These are phyloP conservation scores for Aphelinus atriplicis DNA, from an alignment of 1,140 invertebrate species.

Conservation along the genomic window DNA sequence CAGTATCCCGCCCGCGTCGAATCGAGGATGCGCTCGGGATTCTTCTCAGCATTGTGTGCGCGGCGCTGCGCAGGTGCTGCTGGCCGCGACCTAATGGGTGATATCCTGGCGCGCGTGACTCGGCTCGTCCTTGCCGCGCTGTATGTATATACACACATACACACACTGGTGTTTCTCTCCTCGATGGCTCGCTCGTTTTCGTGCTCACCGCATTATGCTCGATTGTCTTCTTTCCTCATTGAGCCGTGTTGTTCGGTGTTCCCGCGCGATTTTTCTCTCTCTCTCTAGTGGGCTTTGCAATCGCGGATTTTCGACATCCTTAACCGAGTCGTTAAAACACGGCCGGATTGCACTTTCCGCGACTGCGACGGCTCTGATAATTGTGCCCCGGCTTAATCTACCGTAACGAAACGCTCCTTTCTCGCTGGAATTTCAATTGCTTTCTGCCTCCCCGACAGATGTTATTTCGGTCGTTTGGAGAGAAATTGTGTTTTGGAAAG, in stretches of 20 bases:
- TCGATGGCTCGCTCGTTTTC: background rate
- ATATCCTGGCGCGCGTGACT: constrained; percentile 57
- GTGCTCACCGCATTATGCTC: constrained; percentile 9
- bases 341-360: background rate
- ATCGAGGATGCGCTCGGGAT: constrained; percentile 32
- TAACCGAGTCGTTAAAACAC: background rate
- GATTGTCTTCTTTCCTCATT: no score
- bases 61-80: constrained; percentile 30
- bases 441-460: background rate
- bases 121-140: background rate
- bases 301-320: background rate
- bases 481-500: no score
- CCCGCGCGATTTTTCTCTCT: background rate
- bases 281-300: background rate
- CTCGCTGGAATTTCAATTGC: background rate
- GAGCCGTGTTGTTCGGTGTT: background rate
- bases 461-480: no score
- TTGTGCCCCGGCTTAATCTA: background rate
- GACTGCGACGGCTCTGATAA: background rate
- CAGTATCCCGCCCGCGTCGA: no score
- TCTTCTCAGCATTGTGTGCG: constrained; percentile 61
- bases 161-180: no score
- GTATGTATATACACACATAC: background rate
- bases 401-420: background rate
- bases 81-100: constrained; percentile 53